phyloP scores from a whole-genome alignment of 2,888 invertebrate genomes.

The Reticulitermes lucifugus region DNA sequence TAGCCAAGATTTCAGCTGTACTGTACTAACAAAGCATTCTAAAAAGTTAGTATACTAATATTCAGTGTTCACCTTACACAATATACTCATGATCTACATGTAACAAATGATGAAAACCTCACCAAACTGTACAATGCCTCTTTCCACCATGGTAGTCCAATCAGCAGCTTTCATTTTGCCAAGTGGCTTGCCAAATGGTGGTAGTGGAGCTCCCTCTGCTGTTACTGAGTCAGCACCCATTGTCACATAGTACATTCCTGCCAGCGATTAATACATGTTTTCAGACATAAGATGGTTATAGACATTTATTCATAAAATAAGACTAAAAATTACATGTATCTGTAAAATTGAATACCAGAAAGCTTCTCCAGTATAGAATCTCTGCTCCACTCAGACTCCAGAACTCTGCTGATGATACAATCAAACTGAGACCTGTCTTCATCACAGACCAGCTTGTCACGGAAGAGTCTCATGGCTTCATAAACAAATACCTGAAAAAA shows the following conservation, averaged over 20 bases:
- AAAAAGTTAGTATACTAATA: not conserved
- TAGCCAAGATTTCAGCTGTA: no score
- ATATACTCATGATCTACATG: not conserved
- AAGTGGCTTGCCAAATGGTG: slow-evolving; percentile 62
- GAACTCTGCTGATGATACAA: slow-evolving; percentile 69
- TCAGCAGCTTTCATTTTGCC: slow-evolving; percentile 68
- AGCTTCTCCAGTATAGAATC: slow-evolving; percentile 36
- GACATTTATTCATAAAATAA: not conserved
- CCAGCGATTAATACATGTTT: not conserved
- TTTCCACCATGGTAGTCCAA: slow-evolving; percentile 73
- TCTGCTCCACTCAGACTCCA: slow-evolving; percentile 61
- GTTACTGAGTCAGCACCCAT: slow-evolving; percentile 58
- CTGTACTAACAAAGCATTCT: no score
- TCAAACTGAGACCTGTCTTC: slow-evolving; percentile 76
- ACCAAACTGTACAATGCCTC: slow-evolving; percentile 75
- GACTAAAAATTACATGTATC: not conserved
- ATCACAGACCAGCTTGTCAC: slow-evolving; percentile 73
- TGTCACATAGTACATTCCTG: slow-evolving; percentile 61
- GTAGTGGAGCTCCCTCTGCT: slow-evolving; percentile 48
- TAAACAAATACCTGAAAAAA: slow-evolving; percentile 73
- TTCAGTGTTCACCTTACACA: not conserved
- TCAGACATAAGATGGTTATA: not conserved
- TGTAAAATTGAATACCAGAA: not conserved
- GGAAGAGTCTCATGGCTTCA: slow-evolving; percentile 81
- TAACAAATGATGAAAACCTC: slow-evolving; percentile 59